Percentiles rank a stretch among this genome's conserved stretches.
These are phyloP conservation scores for Lithobates pipiens DNA, from an alignment of 2,797 vertebrate species.

Conservation along the genomic window DNA sequence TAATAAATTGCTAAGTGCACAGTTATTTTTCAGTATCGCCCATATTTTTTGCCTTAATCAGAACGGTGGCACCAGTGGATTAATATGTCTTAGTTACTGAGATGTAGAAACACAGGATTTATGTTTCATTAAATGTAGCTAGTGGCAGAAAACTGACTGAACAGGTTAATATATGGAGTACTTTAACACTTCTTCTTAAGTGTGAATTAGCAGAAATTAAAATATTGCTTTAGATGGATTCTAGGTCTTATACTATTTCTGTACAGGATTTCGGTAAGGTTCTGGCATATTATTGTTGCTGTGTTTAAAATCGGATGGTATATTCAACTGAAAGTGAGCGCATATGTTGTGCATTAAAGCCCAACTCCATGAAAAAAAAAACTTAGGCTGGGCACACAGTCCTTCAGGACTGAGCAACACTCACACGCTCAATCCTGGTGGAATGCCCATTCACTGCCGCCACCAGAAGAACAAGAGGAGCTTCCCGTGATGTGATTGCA, in stretches of 20 bases:
- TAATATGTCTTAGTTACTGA: not conserved
- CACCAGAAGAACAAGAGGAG: too few relatives aligned
- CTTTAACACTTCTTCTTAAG: slow-evolving; percentile 18
- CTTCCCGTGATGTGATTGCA: too few relatives aligned
- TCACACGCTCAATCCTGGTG: too few relatives aligned
- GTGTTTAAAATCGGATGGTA: not conserved
- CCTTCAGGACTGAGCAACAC: too few relatives aligned
- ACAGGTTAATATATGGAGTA: slow-evolving; percentile 7
- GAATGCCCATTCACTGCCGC: too few relatives aligned
- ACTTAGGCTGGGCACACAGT: too few relatives aligned
- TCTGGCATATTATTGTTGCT: not conserved
- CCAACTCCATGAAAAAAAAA: too few relatives aligned
- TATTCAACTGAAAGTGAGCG: not conserved
- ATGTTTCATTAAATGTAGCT: slow-evolving; percentile 24
- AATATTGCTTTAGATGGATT: not conserved
- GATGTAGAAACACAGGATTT: slow-evolving; percentile 4
- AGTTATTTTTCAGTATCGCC: not conserved
- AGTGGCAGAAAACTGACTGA: not conserved
- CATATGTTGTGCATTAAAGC: not conserved
- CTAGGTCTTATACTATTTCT: not conserved
- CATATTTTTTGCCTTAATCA: not conserved
- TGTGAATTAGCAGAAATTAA: not conserved
- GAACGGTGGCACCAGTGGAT: slow-evolving; percentile 10
- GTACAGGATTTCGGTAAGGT: not conserved
- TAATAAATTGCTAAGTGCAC: slow-evolving; percentile 8